Evolutionary conservation across 2,888 invertebrate genomes (phyloP).

Genomic region (Gymnocheta viridis): DNA sequence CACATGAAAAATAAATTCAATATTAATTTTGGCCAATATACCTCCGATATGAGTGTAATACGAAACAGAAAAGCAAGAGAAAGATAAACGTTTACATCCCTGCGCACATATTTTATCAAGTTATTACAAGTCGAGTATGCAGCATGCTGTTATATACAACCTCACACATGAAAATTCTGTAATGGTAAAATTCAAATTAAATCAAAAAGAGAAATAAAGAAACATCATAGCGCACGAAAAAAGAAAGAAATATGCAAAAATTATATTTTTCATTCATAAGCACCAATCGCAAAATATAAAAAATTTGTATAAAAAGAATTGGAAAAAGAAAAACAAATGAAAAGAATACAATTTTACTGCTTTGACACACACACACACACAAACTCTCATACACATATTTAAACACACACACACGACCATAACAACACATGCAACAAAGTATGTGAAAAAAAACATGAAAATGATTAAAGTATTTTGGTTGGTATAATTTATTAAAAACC

Average conservation of each 20-base stretch:
- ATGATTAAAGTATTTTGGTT: constrained; percentile 19
- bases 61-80: background rate
- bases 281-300: constrained; percentile 29
- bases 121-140: background rate
- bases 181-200: constrained; percentile 26
- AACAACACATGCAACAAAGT: background rate
- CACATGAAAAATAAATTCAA: constrained; percentile 1
- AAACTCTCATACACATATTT: background rate
- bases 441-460: background rate
- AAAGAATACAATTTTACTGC: constrained; percentile 32
- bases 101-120: constrained; percentile 6
- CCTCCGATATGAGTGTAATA: background rate
- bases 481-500: constrained; percentile 38
- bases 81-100: background rate
- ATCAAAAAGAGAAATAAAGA: constrained; percentile 33
- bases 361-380: background rate
- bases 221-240: background rate
- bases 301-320: constrained; percentile 21
- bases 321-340: constrained; percentile 1
- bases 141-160: background rate
- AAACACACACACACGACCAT: background rate
- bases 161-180: background rate
- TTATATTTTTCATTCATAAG: constrained; percentile 10
- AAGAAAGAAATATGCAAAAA: constrained; percentile 22
- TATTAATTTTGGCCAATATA: constrained; percentile 7